Evolutionary conservation across 2,113 vertebrate species (phyloP), one percentile per base, ranked within the genome.

Genomic region (Cervus canadensis): DNA sequence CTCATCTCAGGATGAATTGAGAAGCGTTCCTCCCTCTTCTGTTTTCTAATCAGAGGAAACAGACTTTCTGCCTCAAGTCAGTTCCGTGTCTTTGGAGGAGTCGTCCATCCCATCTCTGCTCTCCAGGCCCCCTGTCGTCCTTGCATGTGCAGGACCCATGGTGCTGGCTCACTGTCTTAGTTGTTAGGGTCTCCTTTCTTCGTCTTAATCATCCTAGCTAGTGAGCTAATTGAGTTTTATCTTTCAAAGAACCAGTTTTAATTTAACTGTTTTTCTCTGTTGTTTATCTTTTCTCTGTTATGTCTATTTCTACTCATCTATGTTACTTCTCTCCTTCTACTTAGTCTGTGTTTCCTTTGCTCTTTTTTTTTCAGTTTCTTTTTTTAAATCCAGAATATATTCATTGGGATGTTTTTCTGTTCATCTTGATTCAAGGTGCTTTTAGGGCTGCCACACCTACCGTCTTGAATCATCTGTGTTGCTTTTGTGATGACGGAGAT

Each of bases 391-490:
- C 79, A 36, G 19, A 54, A 83, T 83, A 50, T 83, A 52, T 54
- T 54, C 50, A 14, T 25, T 12, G 79, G 50, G 19, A 54, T 36
- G 50, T 25, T 54, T 54, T 36, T 83, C 79, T 19, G 19, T 54
- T 54, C 19, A 17, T 54, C 79, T 54, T 82, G 48, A 54, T 83
- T 83, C 50, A 23, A 0, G 79, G 50, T 82, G 50, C 30, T 54
- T n/a, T n/a, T 6, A 11, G 50, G 2, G 79, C 79, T 83, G 50
- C 50, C 50, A 5, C 19, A 1, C 19, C 15, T 2, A 8, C 30
- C 36, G n/a, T 43, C 86, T 43, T 3, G 0, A 28, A 1, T 79
- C 1, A 0, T 23, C 16, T 59, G 17, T 67, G 78, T 33, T 74
- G 30, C 76, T 74, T 50, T 83, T 14, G 9, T 36, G 48, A 45